Base-by-base conservation (phyloP, 2,888 invertebrate genomes). In the Pandemis heparana region DNA sequence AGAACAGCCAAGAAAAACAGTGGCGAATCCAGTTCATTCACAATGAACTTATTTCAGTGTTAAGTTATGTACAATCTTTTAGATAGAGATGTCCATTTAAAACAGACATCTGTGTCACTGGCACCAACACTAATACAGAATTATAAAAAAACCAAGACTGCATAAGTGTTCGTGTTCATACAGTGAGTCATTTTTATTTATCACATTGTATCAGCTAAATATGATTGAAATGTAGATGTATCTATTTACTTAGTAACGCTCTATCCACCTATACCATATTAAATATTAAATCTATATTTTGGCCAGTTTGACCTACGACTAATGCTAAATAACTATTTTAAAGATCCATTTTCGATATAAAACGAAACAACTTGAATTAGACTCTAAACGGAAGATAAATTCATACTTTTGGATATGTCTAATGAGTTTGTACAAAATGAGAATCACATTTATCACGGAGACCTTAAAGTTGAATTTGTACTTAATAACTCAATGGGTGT, bases 361-460 rank as follows among this genome's bases (percentile, higher is more conserved):
- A 70, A 74, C 66, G 32, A 70, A 60, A 53, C 32, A 66, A 67
- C 56, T 63, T 67, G 53, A 51, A 51, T 48, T 74, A 69, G 46
- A 51, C 39, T 74, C 51, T 63, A 53, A 71, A 74, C 70, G 62
- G 62, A 70, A 70, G 62, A 70, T 70, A 70, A 71, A 63, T 74
- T 70, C 62, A 65, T 56, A 79, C 75, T 71, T 72, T 81, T 78
- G 79, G 89, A 90, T 91, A 91, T 90, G 90, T 90, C 83, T 77
- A 77, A 87, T 86, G 85, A 86, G 76, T 88, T 89, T 91, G 86
- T 89, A 89, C 87, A 91, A 82, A 86, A 86, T 87, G 82, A 83
- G 79, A 79, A 75, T 82, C 76, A 79, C 74, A 77, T 79, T 77
- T 67, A 61, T 77, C 71, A 73, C 72, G 64, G 74, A 73, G 77